Base-by-base conservation (phyloP, 2,888 invertebrate genomes). In the Trichogramma dendrolimi region DNA sequence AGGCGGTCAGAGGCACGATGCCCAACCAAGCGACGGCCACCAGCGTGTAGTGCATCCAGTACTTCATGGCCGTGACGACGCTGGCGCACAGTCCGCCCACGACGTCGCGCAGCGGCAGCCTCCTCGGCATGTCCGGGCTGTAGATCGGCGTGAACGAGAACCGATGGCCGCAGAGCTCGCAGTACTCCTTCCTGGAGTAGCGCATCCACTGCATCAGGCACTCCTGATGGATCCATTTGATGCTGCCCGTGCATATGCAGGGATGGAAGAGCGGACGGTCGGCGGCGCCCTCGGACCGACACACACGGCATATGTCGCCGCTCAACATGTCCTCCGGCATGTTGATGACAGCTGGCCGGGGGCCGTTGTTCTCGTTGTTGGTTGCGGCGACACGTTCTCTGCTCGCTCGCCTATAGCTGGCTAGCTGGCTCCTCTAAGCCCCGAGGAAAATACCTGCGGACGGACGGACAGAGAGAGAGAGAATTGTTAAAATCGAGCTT, bases 101-200 rank as follows among this genome's bases (percentile, higher is more conserved):
- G 6, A 99, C 91, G 80, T 98, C 98, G 68, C 88, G 87, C 42
- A 99, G 82, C 0, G 99, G 99, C 72, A 99, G 82, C 64, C 97
- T 86, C 65, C 96, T 87, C n/a, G 99, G 99, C 99, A 99, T 99
- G 79, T 99, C 98, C 41, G 97, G 95, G n/a, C 97, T 95, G 81
- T 99, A 99, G 72, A 99, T 98, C 41, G 99, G 99, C 75, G 95
- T 96, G 76, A 99, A 99, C 4, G 96, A 94, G 81, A 98, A 99
- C 64, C 94, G 88, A 81, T 99, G 94, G 66, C 96, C 94, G 80
- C 98, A 99, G 68, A 99, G 81, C 80, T 99, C 99, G 83, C 99
- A 99, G 77, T 94, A 96, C 80, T 99, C 98, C 82, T 98, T 98
- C 70, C 96, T 88, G 66, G 96, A 97, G 80, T 99, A 98, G 68